A percentile compares a stretch with the other conserved stretches of the same genome.
Evolutionary conservation across 2,113 vertebrate genomes (phyloP).

Genomic region (Thymallus thymallus): DNA sequence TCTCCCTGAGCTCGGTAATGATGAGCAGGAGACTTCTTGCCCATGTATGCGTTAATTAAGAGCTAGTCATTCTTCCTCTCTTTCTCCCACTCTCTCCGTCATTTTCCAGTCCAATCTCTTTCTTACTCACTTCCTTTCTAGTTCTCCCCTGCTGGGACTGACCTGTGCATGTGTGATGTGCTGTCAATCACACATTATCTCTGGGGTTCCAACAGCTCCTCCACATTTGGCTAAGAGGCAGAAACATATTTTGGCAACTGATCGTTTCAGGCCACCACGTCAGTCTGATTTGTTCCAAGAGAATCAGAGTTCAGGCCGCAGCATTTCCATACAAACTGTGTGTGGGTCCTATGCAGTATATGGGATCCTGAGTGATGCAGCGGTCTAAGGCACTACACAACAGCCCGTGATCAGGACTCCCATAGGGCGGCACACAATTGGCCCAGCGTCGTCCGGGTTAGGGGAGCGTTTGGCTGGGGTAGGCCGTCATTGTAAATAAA

Average conservation of each 20-base stretch:
- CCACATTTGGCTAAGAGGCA: conserved; percentile 39
- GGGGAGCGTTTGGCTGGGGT: too few species aligned
- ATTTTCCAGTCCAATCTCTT: not conserved
- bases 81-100: not conserved
- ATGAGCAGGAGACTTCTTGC: conserved; percentile 49
- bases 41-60: conserved; percentile 51
- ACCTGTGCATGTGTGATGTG: conserved; percentile 55
- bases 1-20: conserved; percentile 36
- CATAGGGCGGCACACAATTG: too few species aligned
- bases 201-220: conserved; percentile 36
- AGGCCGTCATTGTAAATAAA: too few species aligned
- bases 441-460: too few species aligned
- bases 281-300: not conserved
- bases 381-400: too few species aligned
- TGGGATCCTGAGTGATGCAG: too few species aligned
- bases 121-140: conserved; percentile 27
- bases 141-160: conserved; percentile 49
- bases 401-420: too few species aligned
- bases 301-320: conserved; percentile 7
- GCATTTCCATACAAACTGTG: conserved; percentile 13
- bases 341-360: not conserved
- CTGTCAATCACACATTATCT: conserved; percentile 65
- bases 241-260: conserved; percentile 41
- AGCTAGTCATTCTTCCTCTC: conserved; percentile 33
- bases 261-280: conserved; percentile 22